Conservation (phyloP, 2,113 vertebrate species). For the Elgaria multicarinata region DNA sequence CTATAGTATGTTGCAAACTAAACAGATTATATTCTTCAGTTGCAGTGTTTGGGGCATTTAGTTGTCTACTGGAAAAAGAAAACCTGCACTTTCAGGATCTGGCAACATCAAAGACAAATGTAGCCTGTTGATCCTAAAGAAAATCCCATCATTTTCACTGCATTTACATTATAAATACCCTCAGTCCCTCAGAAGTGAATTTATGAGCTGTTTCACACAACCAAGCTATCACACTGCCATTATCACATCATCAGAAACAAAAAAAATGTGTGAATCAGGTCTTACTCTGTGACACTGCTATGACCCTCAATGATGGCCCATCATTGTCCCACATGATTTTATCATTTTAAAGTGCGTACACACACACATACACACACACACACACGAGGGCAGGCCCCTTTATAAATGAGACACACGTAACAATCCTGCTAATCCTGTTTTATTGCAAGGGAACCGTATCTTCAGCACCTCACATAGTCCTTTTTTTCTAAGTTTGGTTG, state of each 20-base stretch:
- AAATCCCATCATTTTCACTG: background rate
- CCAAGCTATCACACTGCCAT: background rate
- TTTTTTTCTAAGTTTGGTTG: constrained; percentile 1
- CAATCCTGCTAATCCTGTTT: constrained; percentile 35
- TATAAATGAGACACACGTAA: constrained; percentile 10
- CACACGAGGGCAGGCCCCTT: background rate
- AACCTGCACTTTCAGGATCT: background rate
- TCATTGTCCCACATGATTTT: background rate
- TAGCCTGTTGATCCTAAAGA: background rate
- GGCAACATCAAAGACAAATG: background rate
- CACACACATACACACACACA: background rate
- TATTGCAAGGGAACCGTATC: constrained; percentile 16
- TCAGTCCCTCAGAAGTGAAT: background rate
- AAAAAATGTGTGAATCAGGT: background rate
- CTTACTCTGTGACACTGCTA: background rate
- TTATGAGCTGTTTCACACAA: background rate
- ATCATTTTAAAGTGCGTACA: background rate
- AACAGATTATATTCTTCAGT: background rate
- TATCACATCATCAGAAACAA: background rate
- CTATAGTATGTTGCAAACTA: background rate
- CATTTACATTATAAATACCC: background rate
- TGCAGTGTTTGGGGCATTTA: background rate
- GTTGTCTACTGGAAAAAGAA: background rate
- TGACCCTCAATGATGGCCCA: background rate
- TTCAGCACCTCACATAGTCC: constrained; percentile 26